Evolutionary conservation across 2,888 invertebrate species (phyloP).

Genomic region (Quadroppia sp.): DNA sequence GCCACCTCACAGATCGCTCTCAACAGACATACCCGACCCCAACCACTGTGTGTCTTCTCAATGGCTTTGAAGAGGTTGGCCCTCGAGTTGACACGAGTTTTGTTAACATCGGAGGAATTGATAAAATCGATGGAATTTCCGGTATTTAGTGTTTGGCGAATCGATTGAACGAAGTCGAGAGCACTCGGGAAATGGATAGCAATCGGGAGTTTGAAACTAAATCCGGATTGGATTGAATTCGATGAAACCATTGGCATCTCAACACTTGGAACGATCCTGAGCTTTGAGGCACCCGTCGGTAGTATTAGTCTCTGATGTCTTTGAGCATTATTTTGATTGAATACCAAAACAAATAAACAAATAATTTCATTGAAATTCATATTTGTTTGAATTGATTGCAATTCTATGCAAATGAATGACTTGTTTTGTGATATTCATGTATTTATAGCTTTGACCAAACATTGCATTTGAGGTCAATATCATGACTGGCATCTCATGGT

Average conservation of each 20-base stretch:
- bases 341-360: not conserved
- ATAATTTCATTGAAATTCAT: not conserved
- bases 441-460: not conserved
- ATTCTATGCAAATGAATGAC: not conserved
- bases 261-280: conserved; percentile 34
- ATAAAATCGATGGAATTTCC: not conserved
- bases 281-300: conserved; percentile 4
- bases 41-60: conserved; percentile 24
- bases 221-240: conserved; percentile 39
- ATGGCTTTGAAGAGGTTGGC: conserved; percentile 37
- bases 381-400: not conserved
- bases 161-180: conserved; percentile 26
- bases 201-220: conserved; percentile 39
- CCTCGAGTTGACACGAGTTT: conserved; percentile 36
- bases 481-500: not conserved
- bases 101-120: not conserved
- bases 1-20: conserved; percentile 42
- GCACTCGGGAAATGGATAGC: conserved; percentile 40
- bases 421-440: not conserved
- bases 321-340: no score
- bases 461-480: not conserved
- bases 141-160: conserved; percentile 22
- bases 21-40: conserved; percentile 38
- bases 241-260: conserved; percentile 28
- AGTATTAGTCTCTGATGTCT: conserved; percentile 33